These are phyloP conservation scores for Amphipoea lucens DNA, from an alignment of 2,888 invertebrate genomes.

Conservation along the genomic window DNA sequence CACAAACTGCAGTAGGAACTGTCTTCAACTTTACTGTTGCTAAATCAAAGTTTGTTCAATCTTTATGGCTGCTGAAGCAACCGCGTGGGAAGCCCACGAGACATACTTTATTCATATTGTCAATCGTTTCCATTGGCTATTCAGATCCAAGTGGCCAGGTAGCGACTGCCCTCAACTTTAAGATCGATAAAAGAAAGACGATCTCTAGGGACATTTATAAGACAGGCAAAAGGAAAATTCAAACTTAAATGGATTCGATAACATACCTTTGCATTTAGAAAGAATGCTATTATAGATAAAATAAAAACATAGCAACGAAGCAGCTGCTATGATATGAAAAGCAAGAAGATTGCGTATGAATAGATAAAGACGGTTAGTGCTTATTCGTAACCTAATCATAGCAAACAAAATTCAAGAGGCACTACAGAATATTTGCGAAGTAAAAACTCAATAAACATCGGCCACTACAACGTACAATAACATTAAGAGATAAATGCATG, in stretches of 20 bases:
- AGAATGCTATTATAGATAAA: not conserved
- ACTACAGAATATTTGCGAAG: slow-evolving; percentile 41
- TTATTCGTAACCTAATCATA: slow-evolving; percentile 41
- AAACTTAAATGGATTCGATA: slow-evolving; percentile 38
- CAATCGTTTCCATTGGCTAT: slow-evolving; percentile 44
- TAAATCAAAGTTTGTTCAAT: slow-evolving; percentile 27
- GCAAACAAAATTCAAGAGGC: slow-evolving; percentile 39
- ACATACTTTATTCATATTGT: slow-evolving; percentile 53
- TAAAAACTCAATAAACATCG: slow-evolving; percentile 26
- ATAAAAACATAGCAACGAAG: slow-evolving; percentile 12
- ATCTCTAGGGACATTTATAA: slow-evolving; percentile 41
- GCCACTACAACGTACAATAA: slow-evolving; percentile 8
- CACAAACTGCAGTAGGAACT: slow-evolving; percentile 12
- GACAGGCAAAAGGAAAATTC: slow-evolving; percentile 27
- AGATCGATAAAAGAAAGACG: slow-evolving; percentile 34
- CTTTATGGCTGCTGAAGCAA: slow-evolving; percentile 9
- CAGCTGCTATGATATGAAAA: slow-evolving; percentile 15
- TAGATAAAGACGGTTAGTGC: slow-evolving; percentile 26
- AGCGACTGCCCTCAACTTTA: slow-evolving; percentile 35
- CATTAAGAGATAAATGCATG: not conserved
- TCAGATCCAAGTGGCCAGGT: slow-evolving; percentile 29
- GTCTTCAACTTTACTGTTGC: slow-evolving; percentile 16
- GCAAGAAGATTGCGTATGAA: slow-evolving; percentile 25
- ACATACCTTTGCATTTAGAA: slow-evolving; percentile 14
- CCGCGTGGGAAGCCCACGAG: slow-evolving; percentile 27